Evolutionary conservation across 1,140 invertebrate genomes (phyloP).

Genomic region (Cephus cinctus): DNA sequence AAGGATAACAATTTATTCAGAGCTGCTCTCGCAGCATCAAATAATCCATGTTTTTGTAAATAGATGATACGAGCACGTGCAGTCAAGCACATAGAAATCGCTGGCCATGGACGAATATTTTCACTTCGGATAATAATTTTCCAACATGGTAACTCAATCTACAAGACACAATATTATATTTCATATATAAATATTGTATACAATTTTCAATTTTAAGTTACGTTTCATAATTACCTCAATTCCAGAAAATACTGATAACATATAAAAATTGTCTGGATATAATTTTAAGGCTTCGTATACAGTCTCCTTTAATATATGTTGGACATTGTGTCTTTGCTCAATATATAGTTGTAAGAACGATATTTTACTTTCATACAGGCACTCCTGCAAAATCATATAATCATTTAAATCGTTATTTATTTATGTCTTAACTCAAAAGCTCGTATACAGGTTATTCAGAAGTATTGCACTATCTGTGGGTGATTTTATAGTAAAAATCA

Average conservation of each 20-base stretch:
- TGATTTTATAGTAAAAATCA: too few species aligned
- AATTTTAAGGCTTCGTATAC: slow-evolving; percentile 42
- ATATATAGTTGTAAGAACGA: slow-evolving; percentile 51
- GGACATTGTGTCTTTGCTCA: slow-evolving; percentile 22
- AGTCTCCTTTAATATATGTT: slow-evolving; percentile 19
- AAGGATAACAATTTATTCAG: slow-evolving; percentile 47
- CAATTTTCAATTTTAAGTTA: slow-evolving; percentile 6
- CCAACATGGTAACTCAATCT: slow-evolving; percentile 47
- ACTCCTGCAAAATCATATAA: slow-evolving; percentile 22
- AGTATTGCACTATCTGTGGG: too few species aligned
- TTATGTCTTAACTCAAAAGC: too few species aligned
- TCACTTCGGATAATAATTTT: slow-evolving; percentile 31
- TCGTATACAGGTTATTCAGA: too few species aligned
- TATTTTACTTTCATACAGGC: slow-evolving; percentile 44
- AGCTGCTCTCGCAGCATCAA: slow-evolving; percentile 33
- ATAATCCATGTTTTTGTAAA: slow-evolving; percentile 23
- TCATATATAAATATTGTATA: slow-evolving; percentile 2
- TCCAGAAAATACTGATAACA: slow-evolving; percentile 49
- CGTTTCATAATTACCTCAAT: slow-evolving; percentile 41
- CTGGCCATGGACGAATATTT: slow-evolving; percentile 32
- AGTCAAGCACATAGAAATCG: slow-evolving; percentile 42
- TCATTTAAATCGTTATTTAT: too few species aligned
- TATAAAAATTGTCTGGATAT: slow-evolving; percentile 61
- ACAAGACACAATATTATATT: slow-evolving; percentile 18
- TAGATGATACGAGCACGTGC: slow-evolving; percentile 35